Conservation (phyloP, 2,797 vertebrate species). For the Remorina albescens region DNA sequence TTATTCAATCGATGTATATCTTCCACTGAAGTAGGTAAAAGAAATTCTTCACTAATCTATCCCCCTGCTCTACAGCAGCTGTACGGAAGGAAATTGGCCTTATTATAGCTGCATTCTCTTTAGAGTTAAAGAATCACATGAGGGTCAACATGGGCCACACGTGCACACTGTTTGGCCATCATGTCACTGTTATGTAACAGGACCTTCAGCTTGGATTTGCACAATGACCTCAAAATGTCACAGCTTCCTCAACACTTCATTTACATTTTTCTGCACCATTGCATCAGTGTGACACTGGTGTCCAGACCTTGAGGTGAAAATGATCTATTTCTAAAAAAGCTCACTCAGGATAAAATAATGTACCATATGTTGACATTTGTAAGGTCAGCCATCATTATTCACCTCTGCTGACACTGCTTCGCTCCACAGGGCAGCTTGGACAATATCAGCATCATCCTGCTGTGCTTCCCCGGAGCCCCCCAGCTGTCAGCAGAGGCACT, state of each 20-base stretch:
- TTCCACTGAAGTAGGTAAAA: neutral
- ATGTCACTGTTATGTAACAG: conserved; percentile 71
- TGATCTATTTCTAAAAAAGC: conserved; percentile 30
- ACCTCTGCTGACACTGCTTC: conserved; percentile 27
- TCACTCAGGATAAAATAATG: conserved; percentile 13
- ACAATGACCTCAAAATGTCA: conserved; percentile 80
- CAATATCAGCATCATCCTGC: conserved; percentile 89
- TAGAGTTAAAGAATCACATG: conserved; percentile 13
- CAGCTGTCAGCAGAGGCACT: conserved; percentile 86
- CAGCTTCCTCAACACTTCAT: conserved; percentile 48
- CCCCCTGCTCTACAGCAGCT: neutral
- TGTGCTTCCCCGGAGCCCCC: conserved; percentile 89
- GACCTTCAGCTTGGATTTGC: conserved; percentile 61
- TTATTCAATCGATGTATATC: neutral
- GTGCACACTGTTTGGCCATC: conserved; percentile 43
- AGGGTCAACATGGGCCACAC: conserved; percentile 29
- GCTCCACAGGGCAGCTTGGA: conserved; percentile 87
- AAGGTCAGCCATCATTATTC: conserved; percentile 43
- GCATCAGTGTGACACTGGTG: conserved; percentile 30
- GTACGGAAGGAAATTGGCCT: neutral
- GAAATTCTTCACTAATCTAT: neutral
- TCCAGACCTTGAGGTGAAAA: conserved; percentile 31
- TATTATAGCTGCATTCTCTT: neutral
- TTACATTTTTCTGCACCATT: conserved; percentile 39
- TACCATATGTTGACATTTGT: conserved; percentile 43